Evolutionary conservation across 2,797 vertebrate genomes (phyloP), one percentile per base, ranked within the genome.

Genomic region (Oreochromis grahami): DNA sequence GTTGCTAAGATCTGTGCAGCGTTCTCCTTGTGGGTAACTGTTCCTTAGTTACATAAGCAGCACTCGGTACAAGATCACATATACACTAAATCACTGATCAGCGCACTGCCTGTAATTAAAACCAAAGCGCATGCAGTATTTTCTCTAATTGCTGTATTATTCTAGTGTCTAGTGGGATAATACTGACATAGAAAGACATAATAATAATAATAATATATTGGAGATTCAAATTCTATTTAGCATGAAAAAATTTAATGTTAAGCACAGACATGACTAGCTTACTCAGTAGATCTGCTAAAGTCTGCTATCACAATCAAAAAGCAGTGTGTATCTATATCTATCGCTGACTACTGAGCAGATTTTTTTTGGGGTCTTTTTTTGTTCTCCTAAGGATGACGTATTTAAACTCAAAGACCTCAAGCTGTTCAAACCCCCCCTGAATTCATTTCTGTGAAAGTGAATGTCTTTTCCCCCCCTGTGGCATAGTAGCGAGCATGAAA

Each of bases 401-500:
- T 80, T 84, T 79, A 84, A 86, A 63, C 81, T 79, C 29, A 63
- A 87, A 85, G 72, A 88, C 80, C 70, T 80, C 38, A 55, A 85
- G 88, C 38, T 36, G 53, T 83, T 89, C 78, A 82, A 86, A 26
- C 24, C 4, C 86, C 79, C 85, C 68, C 53, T 9, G 84, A 90
- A 91, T 87, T 84, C 26, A 72, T 52, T 51, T 26, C 38, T 36
- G 26, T 52, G 43, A 76, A 87, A 77, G n/a, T 34, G 34, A 78
- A 80, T 81, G 70, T 65, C 77, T 60, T 19, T 21, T 3, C 43
- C 58, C 53, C 72, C 68, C 88, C 80, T 1, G 86, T 78, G 87
- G 81, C 85, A 12, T 4, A 2, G 48, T 6, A 77, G 85, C 15
- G 2, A 80, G 80, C 77, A 78, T 79, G 85, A 88, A 86, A 87